Conservation (phyloP, 2,113 vertebrate species). For the Dicrurus megarhynchus region DNA sequence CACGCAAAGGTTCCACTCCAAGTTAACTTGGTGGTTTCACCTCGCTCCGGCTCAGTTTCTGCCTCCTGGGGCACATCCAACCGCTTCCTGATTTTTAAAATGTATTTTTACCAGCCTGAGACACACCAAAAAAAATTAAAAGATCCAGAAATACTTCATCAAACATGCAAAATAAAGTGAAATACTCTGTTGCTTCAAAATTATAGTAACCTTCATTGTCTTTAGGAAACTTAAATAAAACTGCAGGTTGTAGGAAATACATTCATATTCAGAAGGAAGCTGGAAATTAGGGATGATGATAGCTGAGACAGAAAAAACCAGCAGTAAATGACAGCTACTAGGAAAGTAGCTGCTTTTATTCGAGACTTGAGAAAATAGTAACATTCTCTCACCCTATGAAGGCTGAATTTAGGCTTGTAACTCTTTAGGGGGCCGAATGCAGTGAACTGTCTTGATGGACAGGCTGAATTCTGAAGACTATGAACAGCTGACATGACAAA, state of each 20-base stretch:
- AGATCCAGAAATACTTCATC: neutral
- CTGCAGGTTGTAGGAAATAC: neutral
- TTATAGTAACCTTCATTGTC: rapidly evolving
- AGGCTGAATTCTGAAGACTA: neutral
- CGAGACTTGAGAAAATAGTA: neutral
- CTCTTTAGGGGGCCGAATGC: neutral
- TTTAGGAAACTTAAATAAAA: neutral
- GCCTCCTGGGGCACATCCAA: neutral
- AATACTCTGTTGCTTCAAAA: neutral
- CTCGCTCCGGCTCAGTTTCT: neutral
- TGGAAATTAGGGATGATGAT: neutral
- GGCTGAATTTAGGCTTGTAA: neutral
- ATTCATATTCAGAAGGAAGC: neutral
- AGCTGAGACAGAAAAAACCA: neutral
- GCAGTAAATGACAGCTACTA: neutral
- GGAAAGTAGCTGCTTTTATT: neutral
- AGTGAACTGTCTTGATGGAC: neutral
- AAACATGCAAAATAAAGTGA: neutral
- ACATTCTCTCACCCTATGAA: neutral
- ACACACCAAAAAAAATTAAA: neutral
- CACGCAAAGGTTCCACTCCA: neutral
- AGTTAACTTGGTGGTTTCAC: neutral
- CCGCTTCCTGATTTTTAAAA: neutral
- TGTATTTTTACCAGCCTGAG: neutral
- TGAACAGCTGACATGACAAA: neutral